phyloP scores from a whole-genome alignment of 2,888 invertebrate genomes.

The Luperina nickerlii region DNA sequence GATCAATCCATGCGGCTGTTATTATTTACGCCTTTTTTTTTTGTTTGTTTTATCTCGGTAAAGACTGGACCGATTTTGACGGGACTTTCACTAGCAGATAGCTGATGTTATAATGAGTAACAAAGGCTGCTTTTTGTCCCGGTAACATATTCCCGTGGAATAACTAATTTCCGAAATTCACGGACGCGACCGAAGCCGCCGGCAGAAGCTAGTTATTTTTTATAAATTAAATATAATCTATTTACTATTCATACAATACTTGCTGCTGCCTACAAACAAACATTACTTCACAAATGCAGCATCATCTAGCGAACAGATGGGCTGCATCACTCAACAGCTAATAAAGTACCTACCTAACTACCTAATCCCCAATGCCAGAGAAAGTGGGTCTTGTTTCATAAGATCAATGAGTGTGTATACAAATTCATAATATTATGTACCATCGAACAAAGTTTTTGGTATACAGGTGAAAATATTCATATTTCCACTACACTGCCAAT shows the following conservation, averaged over 20 bases:
- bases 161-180: background rate
- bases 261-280: conserved; percentile 3
- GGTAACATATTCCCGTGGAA: background rate
- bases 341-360: background rate
- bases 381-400: conserved; percentile 68
- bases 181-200: background rate
- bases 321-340: conserved; percentile 37
- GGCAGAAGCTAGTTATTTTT: background rate
- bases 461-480: background rate
- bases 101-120: too few species aligned
- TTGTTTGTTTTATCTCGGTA: too few species aligned
- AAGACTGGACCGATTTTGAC: too few species aligned
- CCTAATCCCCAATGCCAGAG: conserved; percentile 63
- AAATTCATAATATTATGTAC: conserved; percentile 25
- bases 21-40: too few species aligned
- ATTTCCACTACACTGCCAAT: background rate
- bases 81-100: too few species aligned
- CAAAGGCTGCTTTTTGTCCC: background rate
- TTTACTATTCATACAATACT: background rate
- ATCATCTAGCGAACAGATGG: conserved; percentile 49
- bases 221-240: background rate
- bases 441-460: conserved; percentile 6
- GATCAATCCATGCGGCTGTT: too few species aligned
- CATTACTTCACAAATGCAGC: conserved; percentile 35
- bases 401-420: conserved; percentile 30